These are phyloP conservation scores for Gymnorhina tibicen DNA, from an alignment of 2,113 vertebrate species.

Conservation along the genomic window DNA sequence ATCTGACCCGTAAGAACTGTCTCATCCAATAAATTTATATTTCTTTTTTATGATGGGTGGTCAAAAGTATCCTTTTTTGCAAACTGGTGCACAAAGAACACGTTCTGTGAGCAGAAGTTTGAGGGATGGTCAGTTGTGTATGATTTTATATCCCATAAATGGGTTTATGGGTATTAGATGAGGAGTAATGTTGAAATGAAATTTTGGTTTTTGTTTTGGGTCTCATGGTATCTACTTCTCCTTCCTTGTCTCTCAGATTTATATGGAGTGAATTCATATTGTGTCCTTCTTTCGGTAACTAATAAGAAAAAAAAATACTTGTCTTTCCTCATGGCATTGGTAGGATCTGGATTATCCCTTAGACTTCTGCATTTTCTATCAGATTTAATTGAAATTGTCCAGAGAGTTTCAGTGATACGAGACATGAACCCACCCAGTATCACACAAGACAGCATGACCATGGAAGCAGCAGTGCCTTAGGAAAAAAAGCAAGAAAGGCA, in stretches of 20 bases:
- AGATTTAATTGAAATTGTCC: not conserved
- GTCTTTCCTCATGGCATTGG: not conserved
- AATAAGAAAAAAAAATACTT: not conserved
- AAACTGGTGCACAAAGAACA: not conserved
- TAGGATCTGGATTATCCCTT: not conserved
- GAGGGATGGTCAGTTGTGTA: accelerated
- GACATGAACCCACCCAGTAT: not conserved
- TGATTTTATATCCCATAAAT: not conserved
- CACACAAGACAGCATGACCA: not conserved
- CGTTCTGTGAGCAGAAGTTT: not conserved
- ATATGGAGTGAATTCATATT: not conserved
- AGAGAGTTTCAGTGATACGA: not conserved
- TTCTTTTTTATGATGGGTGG: not conserved
- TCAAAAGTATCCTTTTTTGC: not conserved
- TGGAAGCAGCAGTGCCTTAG: not conserved
- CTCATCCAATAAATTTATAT: not conserved
- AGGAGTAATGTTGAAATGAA: not conserved
- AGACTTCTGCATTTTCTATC: not conserved
- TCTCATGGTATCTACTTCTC: not conserved
- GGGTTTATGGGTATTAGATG: not conserved
- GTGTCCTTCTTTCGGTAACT: accelerated
- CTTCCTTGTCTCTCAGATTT: not conserved
- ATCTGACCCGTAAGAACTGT: not conserved
- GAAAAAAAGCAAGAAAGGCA: not conserved
- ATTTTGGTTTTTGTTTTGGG: not conserved